Base-by-base conservation (phyloP, 1,140 invertebrate genomes). In the Drosophila tristis region DNA sequence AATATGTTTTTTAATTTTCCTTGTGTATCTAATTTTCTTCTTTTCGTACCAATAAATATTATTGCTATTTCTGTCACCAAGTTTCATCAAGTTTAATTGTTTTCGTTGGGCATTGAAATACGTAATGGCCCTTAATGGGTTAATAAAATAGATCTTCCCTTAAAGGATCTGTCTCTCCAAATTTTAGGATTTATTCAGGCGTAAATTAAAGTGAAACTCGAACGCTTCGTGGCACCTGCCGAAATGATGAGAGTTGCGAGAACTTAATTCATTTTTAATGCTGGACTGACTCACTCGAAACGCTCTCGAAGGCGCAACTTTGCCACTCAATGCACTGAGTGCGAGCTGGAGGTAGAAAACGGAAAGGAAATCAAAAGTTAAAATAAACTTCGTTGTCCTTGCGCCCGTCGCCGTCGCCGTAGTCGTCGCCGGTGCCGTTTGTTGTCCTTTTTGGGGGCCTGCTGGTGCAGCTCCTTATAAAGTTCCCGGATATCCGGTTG, bases 401-500 rank as follows among this genome's bases (percentile, higher is more conserved):
- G 80, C 9, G 31, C 31, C 31, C 8, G 31, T 35, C 9, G 31
- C 0, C 8, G 31, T 51, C 57, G 60, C 35, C 49, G 65, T 43
- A 43, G 48, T 47, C 45, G 54, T 42, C 48, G 66, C 54, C 43
- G 54, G 51, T 62, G 26, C 29, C 43, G 39, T 49, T 51, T 67
- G 65, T 65, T 87, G 78, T 87, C 74, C 63, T 87, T 78, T 78
- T 85, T 81, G 50, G 66, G 58, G 55, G 53, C 47, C 47, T 75
- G 73, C 45, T 16, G 51, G 35, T 68, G 48, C 56, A 55, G 65
- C 63, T 79, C 78, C 84, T 89, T 89, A 89, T 89, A 89, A 89
- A 89, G 84, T 89, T 89, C 58, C 84, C 86, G 84, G 84, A 89
- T 84, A 89, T 89, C 84, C 84, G 84, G 84, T 89, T 89, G 84